These are phyloP conservation scores for Rhagonycha fulva DNA, from an alignment of 2,888 invertebrate genomes.

Conservation along the genomic window DNA sequence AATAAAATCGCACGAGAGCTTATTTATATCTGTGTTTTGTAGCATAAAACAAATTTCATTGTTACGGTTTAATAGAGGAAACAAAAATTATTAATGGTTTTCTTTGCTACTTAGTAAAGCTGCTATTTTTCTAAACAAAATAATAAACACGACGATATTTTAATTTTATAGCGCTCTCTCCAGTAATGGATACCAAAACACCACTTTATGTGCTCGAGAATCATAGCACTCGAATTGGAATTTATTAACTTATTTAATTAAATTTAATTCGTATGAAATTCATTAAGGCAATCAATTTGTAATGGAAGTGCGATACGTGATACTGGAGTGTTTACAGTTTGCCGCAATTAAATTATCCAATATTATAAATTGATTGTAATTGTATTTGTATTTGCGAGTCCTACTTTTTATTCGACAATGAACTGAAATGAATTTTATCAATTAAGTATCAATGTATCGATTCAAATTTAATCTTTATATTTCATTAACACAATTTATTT, in stretches of 20 bases:
- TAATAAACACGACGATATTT: neutral
- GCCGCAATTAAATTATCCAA: neutral
- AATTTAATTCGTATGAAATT: neutral
- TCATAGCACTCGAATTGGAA: neutral
- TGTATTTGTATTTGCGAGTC: neutral
- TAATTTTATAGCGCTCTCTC: neutral
- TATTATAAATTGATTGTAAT: neutral
- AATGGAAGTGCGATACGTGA: neutral
- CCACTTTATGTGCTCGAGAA: neutral
- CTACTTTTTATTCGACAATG: neutral
- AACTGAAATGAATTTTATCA: neutral
- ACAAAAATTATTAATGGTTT: neutral
- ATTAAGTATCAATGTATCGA: neutral
- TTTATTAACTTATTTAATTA: neutral
- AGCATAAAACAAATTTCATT: too few relatives aligned
- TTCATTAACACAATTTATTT: neutral
- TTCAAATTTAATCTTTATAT: neutral
- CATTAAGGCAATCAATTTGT: neutral
- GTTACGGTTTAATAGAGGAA: neutral
- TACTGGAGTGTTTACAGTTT: neutral
- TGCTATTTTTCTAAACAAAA: neutral
- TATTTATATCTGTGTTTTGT: too few relatives aligned
- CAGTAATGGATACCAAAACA: neutral
- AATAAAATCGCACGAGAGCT: too few relatives aligned
- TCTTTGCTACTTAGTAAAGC: neutral